phyloP scores from a whole-genome alignment of 2,113 vertebrate species.

The Carassius carassius region DNA sequence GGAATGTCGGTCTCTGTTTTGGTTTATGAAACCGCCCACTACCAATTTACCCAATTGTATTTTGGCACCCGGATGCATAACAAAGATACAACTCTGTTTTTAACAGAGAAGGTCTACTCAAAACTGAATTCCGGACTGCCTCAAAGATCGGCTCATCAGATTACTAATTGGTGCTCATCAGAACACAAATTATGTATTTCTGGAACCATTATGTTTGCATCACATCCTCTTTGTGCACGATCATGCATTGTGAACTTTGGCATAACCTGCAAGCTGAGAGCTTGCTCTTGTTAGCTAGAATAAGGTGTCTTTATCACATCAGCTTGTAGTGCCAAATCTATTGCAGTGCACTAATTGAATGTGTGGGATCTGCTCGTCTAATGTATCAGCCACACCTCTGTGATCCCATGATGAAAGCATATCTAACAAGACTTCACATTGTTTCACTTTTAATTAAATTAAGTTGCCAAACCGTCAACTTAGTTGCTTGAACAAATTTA shows the following conservation, averaged over 20 bases:
- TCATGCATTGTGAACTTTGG: slow-evolving; percentile 8
- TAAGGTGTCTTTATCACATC: slow-evolving; percentile 37
- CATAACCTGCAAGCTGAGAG: slow-evolving; percentile 38
- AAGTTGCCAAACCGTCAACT: not conserved
- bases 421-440: not conserved
- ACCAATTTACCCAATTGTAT: no score
- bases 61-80: slow-evolving; percentile 20
- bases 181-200: slow-evolving; percentile 45
- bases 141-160: slow-evolving; percentile 26
- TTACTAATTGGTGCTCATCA: slow-evolving; percentile 51
- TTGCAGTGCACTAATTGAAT: slow-evolving; percentile 20
- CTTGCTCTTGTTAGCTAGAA: slow-evolving; percentile 51
- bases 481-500: not conserved
- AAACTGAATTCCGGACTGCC: slow-evolving; percentile 18
- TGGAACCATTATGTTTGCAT: slow-evolving; percentile 34
- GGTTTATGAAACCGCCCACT: no score
- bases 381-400: slow-evolving; percentile 13
- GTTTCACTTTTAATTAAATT: slow-evolving; percentile 24
- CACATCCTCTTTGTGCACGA: slow-evolving; percentile 32
- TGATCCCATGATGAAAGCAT: not conserved
- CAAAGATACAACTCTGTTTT: slow-evolving; percentile 38
- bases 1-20: no score
- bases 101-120: slow-evolving; percentile 19
- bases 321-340: slow-evolving; percentile 11
- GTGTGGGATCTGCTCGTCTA: slow-evolving; percentile 27